These are phyloP conservation scores for Papilio polyxenes DNA, from an alignment of 1,140 invertebrate species.

Conservation along the genomic window DNA sequence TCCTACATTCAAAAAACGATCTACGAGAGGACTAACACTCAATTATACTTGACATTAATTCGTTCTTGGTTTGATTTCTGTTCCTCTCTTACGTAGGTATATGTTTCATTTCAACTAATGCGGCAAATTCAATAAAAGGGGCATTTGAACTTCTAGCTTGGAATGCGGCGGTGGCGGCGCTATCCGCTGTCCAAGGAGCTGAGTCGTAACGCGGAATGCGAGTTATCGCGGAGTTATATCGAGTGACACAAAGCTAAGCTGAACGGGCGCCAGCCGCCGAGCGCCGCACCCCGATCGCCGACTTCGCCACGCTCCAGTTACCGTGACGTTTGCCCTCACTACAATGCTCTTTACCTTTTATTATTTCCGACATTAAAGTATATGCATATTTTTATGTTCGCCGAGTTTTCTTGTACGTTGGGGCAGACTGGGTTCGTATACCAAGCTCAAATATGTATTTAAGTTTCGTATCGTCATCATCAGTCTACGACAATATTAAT, in stretches of 20 bases:
- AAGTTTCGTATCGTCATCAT: too few relatives aligned
- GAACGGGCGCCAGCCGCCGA: slow-evolving; percentile 33
- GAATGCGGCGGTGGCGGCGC: slow-evolving; percentile 39
- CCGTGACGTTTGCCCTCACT: slow-evolving; percentile 47
- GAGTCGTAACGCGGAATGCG: slow-evolving; percentile 54
- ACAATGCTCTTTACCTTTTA: slow-evolving; percentile 40
- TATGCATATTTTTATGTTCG: slow-evolving; percentile 4
- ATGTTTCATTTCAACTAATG: neutral
- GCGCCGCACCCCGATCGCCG: slow-evolving; percentile 25
- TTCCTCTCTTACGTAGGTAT: neutral
- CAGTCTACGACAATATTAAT: too few relatives aligned
- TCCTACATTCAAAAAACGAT: too few relatives aligned
- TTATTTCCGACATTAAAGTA: slow-evolving; percentile 37
- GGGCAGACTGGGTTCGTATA: neutral
- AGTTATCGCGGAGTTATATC: slow-evolving; percentile 48
- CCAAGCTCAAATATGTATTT: neutral
- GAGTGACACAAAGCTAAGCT: slow-evolving; percentile 43
- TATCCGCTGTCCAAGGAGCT: slow-evolving; percentile 49
- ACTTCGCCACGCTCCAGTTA: slow-evolving; percentile 53
- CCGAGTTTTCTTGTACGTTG: neutral
- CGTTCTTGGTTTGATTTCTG: neutral
- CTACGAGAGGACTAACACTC: neutral
- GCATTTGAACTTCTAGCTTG: slow-evolving; percentile 28
- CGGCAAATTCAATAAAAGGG: neutral
- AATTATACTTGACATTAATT: neutral